These are phyloP conservation scores for Anthophora plumipes DNA, from an alignment of 2,888 invertebrate genomes.

Conservation along the genomic window DNA sequence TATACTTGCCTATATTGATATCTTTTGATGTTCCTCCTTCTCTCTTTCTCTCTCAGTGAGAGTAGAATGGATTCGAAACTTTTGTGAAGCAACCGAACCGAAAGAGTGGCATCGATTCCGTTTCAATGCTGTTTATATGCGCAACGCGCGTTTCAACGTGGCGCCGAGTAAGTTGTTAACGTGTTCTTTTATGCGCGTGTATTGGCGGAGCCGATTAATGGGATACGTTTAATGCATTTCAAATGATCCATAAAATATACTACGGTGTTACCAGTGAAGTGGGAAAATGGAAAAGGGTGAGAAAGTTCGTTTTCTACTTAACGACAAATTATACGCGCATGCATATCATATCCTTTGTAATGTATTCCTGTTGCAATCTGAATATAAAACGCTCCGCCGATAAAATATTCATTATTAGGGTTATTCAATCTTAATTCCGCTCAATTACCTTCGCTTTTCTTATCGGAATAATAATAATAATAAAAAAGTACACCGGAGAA, in stretches of 20 bases:
- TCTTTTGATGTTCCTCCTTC: conserved; percentile 41
- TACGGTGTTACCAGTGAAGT: too few relatives aligned
- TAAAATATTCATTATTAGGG: background rate
- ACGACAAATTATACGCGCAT: background rate
- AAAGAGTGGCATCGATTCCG: conserved; percentile 38
- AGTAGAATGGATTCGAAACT: conserved; percentile 24
- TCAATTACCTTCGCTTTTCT: too few relatives aligned
- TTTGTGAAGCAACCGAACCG: conserved; percentile 35
- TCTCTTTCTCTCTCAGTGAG: background rate
- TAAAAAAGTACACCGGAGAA: background rate
- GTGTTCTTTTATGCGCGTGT: conserved; percentile 2
- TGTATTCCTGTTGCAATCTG: background rate
- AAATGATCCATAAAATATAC: conserved; percentile 1
- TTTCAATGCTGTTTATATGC: conserved; percentile 32
- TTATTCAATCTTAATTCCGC: background rate
- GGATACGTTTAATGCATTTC: conserved; percentile 11
- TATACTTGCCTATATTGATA: conserved; percentile 20
- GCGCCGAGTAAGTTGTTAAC: conserved; percentile 5
- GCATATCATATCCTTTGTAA: too few relatives aligned
- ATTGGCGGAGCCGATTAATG: conserved; percentile 23
- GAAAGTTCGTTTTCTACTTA: background rate
- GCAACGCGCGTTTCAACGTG: background rate
- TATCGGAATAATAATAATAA: background rate
- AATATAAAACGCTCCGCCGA: background rate
- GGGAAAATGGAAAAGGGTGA: background rate